Conservation (phyloP, 2,797 vertebrate species). For the Dendrocincla fuliginosa region DNA sequence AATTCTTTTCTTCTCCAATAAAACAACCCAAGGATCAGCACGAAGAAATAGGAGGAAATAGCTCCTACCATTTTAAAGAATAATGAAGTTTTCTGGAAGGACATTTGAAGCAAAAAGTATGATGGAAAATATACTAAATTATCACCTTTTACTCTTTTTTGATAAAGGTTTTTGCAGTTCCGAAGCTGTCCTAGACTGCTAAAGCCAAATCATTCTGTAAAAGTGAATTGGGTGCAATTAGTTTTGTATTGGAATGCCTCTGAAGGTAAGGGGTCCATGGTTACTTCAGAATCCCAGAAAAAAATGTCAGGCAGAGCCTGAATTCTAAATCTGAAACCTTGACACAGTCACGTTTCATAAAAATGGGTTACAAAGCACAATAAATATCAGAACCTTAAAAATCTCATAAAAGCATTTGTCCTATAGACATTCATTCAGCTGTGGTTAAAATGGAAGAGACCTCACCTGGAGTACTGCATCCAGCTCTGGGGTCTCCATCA, state of each 20-base stretch:
- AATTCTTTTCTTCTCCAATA: not conserved
- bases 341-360: not conserved
- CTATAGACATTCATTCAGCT: not conserved
- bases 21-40: not conserved
- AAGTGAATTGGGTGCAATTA: not conserved
- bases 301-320: not conserved
- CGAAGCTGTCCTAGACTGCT: not conserved
- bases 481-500: not conserved
- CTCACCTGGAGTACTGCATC: not conserved
- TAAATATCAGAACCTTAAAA: not conserved
- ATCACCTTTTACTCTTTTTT: not conserved
- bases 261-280: not conserved
- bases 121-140: not conserved
- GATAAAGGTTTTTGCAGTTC: not conserved
- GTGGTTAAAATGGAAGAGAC: not conserved
- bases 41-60: not conserved
- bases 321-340: not conserved
- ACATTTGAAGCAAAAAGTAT: not conserved
- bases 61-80: not conserved
- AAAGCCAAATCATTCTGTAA: not conserved
- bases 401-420: not conserved
- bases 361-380: not conserved
- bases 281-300: not conserved
- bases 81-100: not conserved
- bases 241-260: not conserved